Evolutionary conservation across 2,888 invertebrate species (phyloP), one percentile per base, ranked within the genome.

Genomic region (Drosophila anceps): DNA sequence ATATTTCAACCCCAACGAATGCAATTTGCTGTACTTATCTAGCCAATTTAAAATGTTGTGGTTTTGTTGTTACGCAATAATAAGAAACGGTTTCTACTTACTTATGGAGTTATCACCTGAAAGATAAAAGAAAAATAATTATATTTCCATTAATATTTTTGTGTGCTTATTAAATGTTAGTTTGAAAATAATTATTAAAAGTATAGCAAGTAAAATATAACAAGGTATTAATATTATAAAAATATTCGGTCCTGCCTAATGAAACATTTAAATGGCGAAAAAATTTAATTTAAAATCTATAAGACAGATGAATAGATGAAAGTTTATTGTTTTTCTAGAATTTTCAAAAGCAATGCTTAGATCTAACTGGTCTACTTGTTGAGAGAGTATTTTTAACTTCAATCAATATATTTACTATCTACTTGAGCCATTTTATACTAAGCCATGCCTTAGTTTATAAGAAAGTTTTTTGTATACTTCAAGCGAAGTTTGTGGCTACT

Each of bases 41-140:
- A 69, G 88, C 91, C 91, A 91, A 91, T 91, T 84, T 58, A 61
- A 76, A 55, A 71, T 72, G 65, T 81, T 88, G 81, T 76, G 76
- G 76, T 85, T 79, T 76, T 31, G 71, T 71, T 74, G 72, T 79
- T 75, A 73, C 66, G 67, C 64, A 88, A 74, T 76, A 53, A 48
- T 69, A 64, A 57, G 53, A 53, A 69, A 51, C 39, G 60, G 55
- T 71, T 58, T 66, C 33, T 55, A 92, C 92, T 92, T 92, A 92
- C 92, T 92, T 92, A 92, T 92, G 73, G 92, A 92, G 73, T 90
- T 92, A 84, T 92, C 92, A 89, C 91, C 92, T 92, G 89, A 5
- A 92, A 76, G 27, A 44, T 13, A 63, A 41, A 58, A 51, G 18
- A 41, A 48, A 46, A 51, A 24, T 8, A 50, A 48, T 48, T 37